Evolutionary conservation across 2,113 vertebrate genomes (phyloP).

Genomic region (Todiramphus saurophagus): DNA sequence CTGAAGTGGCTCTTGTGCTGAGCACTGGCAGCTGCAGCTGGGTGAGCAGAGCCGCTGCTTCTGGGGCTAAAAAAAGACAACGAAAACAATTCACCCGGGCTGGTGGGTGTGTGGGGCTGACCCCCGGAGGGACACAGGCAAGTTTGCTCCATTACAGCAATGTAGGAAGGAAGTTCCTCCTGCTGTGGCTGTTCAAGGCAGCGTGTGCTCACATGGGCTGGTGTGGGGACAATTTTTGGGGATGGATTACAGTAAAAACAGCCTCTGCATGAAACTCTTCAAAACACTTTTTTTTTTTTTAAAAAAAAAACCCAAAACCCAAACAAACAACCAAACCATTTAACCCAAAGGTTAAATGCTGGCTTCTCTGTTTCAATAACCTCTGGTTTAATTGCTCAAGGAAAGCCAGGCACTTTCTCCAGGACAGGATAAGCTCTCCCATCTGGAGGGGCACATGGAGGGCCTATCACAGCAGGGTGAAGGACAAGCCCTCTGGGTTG

Average conservation of each 20-base stretch:
- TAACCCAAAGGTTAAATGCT: not conserved
- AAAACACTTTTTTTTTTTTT: no score
- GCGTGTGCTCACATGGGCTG: fast-evolving
- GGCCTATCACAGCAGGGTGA: not conserved
- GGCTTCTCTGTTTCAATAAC: not conserved
- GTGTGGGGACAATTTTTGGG: not conserved
- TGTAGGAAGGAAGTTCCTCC: not conserved
- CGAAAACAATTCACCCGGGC: not conserved
- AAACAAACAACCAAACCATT: not conserved
- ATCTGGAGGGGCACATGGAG: not conserved
- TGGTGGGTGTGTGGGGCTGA: not conserved
- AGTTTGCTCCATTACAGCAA: not conserved
- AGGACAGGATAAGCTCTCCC: not conserved
- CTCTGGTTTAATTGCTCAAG: not conserved
- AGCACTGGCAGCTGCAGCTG: not conserved
- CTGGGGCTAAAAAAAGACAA: not conserved
- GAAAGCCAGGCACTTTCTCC: not conserved
- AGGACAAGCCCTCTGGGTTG: fast-evolving
- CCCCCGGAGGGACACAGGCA: fast-evolving
- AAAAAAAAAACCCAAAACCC: no score
- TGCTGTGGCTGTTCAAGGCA: not conserved
- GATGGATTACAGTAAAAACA: not conserved
- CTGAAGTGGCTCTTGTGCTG: not conserved
- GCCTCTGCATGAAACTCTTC: not conserved
- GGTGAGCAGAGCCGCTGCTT: not conserved